These are phyloP conservation scores for Psophia crepitans DNA, from an alignment of 2,113 vertebrate genomes.

Conservation along the genomic window DNA sequence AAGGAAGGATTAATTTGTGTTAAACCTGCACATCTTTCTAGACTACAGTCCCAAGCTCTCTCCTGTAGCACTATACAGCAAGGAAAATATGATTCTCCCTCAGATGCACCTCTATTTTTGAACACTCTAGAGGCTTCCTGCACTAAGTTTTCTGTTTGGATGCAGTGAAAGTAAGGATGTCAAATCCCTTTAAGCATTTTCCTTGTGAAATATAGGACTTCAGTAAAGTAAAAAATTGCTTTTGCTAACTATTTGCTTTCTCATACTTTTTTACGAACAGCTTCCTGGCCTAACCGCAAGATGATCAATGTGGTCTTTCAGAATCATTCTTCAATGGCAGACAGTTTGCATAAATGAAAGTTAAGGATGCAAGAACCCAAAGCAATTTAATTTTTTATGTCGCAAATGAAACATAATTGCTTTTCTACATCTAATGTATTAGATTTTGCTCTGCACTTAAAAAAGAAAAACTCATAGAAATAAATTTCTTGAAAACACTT, in stretches of 20 bases:
- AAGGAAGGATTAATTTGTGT: neutral
- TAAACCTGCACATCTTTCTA: neutral
- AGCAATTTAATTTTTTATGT: neutral
- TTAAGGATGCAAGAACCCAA: neutral
- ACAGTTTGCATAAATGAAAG: constrained; percentile 31
- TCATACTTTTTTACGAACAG: neutral
- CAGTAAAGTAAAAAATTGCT: neutral
- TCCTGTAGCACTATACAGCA: neutral
- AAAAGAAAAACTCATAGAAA: neutral
- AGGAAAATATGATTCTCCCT: neutral
- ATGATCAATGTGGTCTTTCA: constrained; percentile 16
- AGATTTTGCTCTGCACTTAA: neutral
- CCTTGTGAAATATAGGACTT: neutral
- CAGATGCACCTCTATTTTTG: neutral
- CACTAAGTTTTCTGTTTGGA: neutral
- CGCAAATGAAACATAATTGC: neutral
- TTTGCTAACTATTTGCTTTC: constrained; percentile 1
- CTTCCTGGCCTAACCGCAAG: neutral
- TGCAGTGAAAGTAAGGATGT: neutral
- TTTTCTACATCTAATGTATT: neutral
- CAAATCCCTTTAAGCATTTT: neutral
- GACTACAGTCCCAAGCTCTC: neutral
- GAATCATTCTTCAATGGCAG: constrained; percentile 1
- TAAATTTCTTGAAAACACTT: neutral
- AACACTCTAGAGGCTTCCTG: neutral